Evolutionary conservation across 1,140 invertebrate species (phyloP).

Genomic region (Dendrolimus punctatus): DNA sequence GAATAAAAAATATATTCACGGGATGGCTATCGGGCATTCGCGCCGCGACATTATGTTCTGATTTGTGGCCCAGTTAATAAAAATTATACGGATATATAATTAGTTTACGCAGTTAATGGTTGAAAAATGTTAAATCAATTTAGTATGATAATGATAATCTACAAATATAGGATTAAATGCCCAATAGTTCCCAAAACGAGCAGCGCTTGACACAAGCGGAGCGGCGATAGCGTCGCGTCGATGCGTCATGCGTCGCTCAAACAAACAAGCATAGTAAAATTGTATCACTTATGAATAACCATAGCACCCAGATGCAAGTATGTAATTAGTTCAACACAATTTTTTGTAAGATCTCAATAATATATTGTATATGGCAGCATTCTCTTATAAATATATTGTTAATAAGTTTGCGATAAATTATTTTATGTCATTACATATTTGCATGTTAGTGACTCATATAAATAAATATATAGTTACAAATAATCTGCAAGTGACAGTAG

Average conservation of each 20-base stretch:
- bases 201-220: slow-evolving; percentile 39
- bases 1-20: slow-evolving; percentile 34
- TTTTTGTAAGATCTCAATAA: slow-evolving; percentile 41
- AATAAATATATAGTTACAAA: slow-evolving; percentile 71
- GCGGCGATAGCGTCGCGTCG: slow-evolving; percentile 6
- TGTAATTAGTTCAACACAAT: slow-evolving; percentile 65
- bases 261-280: slow-evolving; percentile 67
- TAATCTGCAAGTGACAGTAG: slow-evolving; percentile 66
- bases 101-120: slow-evolving; percentile 70
- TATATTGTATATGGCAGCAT: slow-evolving; percentile 52
- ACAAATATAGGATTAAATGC: slow-evolving; percentile 70
- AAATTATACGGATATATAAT: slow-evolving; percentile 54
- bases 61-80: slow-evolving; percentile 63
- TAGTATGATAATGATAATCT: slow-evolving; percentile 71
- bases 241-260: slow-evolving; percentile 44
- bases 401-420: slow-evolving; percentile 57
- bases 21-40: slow-evolving; percentile 71
- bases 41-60: slow-evolving; percentile 55
- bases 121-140: slow-evolving; percentile 70
- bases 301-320: slow-evolving; percentile 70
- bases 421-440: slow-evolving; percentile 67
- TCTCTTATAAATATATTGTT: slow-evolving; percentile 54
- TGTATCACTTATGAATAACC: slow-evolving; percentile 68
- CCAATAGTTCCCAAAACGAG: slow-evolving; percentile 69
- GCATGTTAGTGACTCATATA: slow-evolving; percentile 72